A percentile compares a stretch with the other conserved stretches of the same genome.
These are phyloP conservation scores for Sitodiplosis mosellana DNA, from an alignment of 1,140 invertebrate species.

Conservation along the genomic window DNA sequence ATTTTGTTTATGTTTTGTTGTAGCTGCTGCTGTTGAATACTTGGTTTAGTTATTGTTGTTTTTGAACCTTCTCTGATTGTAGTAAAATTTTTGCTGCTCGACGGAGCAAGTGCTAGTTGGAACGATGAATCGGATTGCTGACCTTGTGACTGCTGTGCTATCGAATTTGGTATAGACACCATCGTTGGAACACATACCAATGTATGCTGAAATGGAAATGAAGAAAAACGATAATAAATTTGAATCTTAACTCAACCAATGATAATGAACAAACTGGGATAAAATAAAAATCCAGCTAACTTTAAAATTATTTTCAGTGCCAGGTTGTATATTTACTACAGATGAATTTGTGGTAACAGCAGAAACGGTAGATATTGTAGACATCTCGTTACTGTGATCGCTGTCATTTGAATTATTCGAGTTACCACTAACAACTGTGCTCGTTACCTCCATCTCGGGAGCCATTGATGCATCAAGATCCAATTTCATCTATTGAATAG, in stretches of 20 bases:
- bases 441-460: conserved; percentile 25
- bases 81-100: neutral
- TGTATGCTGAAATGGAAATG: conserved; percentile 9
- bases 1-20: conserved; percentile 5
- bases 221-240: too few species aligned
- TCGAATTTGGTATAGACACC: conserved; percentile 8
- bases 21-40: conserved; percentile 13
- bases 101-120: neutral
- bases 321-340: too few species aligned
- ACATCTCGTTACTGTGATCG: conserved; percentile 23
- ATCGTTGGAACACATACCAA: conserved; percentile 29
- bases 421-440: conserved; percentile 21
- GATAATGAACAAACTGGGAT: too few species aligned
- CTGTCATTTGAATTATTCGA: conserved; percentile 22
- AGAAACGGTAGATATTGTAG: conserved; percentile 25
- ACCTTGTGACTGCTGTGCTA: neutral
- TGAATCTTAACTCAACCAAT: too few species aligned
- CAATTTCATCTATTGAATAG: conserved; percentile 26
- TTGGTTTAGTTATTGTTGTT: neutral
- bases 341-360: conserved; percentile 3
- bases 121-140: neutral
- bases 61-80: neutral
- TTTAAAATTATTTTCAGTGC: neutral
- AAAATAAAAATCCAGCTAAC: conserved; percentile 3
- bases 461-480: conserved; percentile 33